Evolutionary conservation across 2,888 invertebrate genomes (phyloP), one percentile per base, ranked within the genome.

Genomic region (Heliconius sara): DNA sequence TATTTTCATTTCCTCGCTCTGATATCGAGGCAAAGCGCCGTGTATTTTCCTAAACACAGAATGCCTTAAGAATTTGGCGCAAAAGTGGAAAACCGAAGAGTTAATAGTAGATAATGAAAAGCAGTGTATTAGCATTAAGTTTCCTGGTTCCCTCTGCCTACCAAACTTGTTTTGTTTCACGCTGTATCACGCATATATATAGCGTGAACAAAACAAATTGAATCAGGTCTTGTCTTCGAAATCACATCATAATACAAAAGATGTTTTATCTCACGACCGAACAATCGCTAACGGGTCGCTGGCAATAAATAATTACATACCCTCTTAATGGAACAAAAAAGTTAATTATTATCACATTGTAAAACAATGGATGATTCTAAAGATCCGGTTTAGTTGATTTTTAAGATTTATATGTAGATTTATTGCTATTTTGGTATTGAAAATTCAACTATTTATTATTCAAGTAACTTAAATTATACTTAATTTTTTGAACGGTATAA

Each of bases 291-390:
- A 75, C 39, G 63, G 63, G 22, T 75, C 43, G 43, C 39, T 16
- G 25, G 30, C 57, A 74, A 75, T 43, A 47, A 27, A 75, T 75
- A 47, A 75, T 65, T 75, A 75, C 65, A 65, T 75, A 75, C 43
- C 63, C 75, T 65, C 16, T 47, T 63, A 43, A 75, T 47, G 63
- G 19, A 47, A 75, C 75, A 75, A 75, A 75, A 74, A 75, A 75
- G 19, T 47, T 65, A 75, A 75, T 75, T 75, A 75, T 39, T 19
- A 74, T 39, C 43, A 72, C 47, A 52, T 30, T 60, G 9, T 22
- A 12, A 60, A 39, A 73, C 73, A 73, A 73, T 75, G 63, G 63
- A 65, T 25, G 25, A 22, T 43, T 47, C 68, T 27, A 5, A 27
- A 63, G 12, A 75, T 75, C 75, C 75, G 75, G 75, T 75, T 75